These are phyloP conservation scores for Atrichornis clamosus DNA, from an alignment of 2,113 vertebrate species.

Conservation along the genomic window DNA sequence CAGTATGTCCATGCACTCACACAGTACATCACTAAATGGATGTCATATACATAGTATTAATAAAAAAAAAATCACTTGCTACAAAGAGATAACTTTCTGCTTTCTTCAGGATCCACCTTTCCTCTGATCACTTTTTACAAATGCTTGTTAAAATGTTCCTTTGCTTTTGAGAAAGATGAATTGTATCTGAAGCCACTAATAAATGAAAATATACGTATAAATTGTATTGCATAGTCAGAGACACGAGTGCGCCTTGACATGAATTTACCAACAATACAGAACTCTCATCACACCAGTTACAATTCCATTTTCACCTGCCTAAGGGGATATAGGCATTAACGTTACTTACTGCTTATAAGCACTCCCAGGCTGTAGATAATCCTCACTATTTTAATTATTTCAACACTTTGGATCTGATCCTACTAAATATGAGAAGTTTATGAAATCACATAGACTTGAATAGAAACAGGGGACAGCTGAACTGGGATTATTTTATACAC, in stretches of 20 bases:
- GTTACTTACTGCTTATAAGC: not conserved
- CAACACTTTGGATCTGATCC: not conserved
- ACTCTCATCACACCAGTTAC: conserved; percentile 20
- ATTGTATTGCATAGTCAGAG: not conserved
- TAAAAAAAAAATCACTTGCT: not conserved
- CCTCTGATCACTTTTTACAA: not conserved
- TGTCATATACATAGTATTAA: not conserved
- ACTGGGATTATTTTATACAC: not conserved
- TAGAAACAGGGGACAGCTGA: not conserved
- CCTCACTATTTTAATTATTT: not conserved
- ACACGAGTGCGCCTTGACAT: not conserved
- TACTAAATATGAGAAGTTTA: not conserved
- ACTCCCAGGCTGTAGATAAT: not conserved
- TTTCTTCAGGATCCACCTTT: not conserved
- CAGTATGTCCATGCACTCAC: not conserved
- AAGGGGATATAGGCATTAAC: not conserved
- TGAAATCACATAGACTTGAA: not conserved
- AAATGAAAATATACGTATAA: conserved; percentile 11
- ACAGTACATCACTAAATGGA: not conserved
- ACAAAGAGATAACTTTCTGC: not conserved
- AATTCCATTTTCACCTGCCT: conserved; percentile 40
- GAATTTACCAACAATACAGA: not conserved
- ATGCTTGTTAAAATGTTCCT: not conserved
- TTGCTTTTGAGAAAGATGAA: not conserved
- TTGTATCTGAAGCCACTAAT: not conserved